Evolutionary conservation across 2,888 invertebrate species (phyloP).

Genomic region (Drosophila koepferae): DNA sequence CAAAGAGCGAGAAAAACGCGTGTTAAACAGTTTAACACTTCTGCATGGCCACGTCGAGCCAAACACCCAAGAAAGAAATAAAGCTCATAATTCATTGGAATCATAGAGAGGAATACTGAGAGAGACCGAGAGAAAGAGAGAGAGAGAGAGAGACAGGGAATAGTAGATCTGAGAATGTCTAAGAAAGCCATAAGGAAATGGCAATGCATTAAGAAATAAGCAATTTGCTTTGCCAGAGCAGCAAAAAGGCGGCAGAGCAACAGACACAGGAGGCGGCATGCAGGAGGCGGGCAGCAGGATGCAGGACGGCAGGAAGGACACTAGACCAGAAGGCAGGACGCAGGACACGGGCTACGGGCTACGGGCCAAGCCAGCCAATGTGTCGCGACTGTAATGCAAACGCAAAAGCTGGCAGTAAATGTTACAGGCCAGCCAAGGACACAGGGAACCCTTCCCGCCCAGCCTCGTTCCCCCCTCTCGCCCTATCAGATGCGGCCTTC

Average conservation of each 20-base stretch:
- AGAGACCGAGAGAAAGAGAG: constrained; percentile 1
- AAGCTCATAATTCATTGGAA: constrained; percentile 70
- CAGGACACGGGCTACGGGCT: constrained; percentile 16
- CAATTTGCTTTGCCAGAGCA: constrained; percentile 64
- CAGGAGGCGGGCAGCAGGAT: background rate
- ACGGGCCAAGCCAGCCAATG: constrained; percentile 58
- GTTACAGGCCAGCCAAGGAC: constrained; percentile 73
- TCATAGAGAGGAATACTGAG: background rate
- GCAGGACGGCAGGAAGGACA: background rate
- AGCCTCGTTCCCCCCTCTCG: background rate
- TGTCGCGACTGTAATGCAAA: constrained; percentile 57
- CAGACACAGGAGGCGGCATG: background rate
- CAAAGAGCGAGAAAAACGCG: constrained; percentile 59
- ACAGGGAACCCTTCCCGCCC: constrained; percentile 20
- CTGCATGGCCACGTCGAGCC: constrained; percentile 68
- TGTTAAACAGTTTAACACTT: constrained; percentile 80
- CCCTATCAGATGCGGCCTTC: background rate
- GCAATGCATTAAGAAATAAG: constrained; percentile 78
- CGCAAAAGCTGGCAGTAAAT: constrained; percentile 47
- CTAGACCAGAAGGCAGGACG: background rate
- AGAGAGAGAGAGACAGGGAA: constrained; percentile 5
- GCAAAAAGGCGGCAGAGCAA: constrained; percentile 45
- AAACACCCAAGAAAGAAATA: constrained; percentile 49
- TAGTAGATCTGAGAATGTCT: constrained; percentile 49
- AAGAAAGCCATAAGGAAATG: constrained; percentile 77